Conservation (phyloP, 2,888 invertebrate genomes). For the Tenthredo notha region DNA sequence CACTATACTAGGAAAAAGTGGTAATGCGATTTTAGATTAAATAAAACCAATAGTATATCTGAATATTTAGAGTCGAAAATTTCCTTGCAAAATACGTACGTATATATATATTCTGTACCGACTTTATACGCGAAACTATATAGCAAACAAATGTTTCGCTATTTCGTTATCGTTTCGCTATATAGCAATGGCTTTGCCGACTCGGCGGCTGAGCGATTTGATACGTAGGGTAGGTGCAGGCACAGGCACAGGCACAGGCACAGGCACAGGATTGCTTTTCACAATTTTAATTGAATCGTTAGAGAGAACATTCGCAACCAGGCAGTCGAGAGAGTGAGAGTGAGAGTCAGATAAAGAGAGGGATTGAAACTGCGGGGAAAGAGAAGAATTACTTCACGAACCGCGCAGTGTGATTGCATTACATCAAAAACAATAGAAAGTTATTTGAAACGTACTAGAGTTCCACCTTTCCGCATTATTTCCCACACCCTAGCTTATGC, state of each 20-base stretch:
- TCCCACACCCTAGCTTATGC: not conserved
- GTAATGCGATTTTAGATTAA: slow-evolving; percentile 65
- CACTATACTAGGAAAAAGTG: slow-evolving; percentile 19
- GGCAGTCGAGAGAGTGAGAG: not conserved
- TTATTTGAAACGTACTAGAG: slow-evolving; percentile 32
- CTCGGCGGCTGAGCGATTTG: slow-evolving; percentile 9
- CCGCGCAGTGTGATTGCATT: slow-evolving; percentile 37
- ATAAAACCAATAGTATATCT: slow-evolving; percentile 61
- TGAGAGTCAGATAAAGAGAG: not conserved
- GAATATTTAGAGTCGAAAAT: not conserved
- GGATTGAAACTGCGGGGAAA: slow-evolving; percentile 7
- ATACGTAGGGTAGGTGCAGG: not conserved
- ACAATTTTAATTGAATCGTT: slow-evolving; percentile 52
- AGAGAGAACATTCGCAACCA: slow-evolving; percentile 46
- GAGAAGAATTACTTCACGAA: slow-evolving; percentile 35
- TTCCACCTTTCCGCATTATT: slow-evolving; percentile 39
- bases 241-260: not conserved
- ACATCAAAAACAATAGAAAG: slow-evolving; percentile 46
- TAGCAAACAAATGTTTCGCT: slow-evolving; percentile 19
- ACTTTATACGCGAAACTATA: not conserved
- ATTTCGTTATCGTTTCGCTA: not conserved
- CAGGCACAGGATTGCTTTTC: slow-evolving; percentile 46
- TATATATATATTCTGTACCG: not conserved
- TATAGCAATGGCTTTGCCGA: not conserved
- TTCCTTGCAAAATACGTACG: not conserved